Base-by-base conservation (phyloP, 30 jellyfish, hydroid and myxozoan genomes). In the Pelagia noctiluca region DNA sequence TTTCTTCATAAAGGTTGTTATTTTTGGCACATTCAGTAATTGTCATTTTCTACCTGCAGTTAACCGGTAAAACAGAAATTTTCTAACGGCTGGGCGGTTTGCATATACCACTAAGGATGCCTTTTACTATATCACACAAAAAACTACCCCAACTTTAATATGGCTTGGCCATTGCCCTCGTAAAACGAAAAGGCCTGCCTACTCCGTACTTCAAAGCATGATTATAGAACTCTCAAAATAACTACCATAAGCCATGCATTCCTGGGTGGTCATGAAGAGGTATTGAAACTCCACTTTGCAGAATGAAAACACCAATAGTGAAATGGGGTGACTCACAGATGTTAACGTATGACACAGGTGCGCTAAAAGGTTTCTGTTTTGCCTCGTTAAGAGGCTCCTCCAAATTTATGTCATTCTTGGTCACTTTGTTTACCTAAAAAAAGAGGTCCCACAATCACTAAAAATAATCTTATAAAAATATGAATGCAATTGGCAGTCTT, bases 221-320 rank as follows among this genome's bases (percentile, higher is more conserved):
- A 42, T 29, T 2, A 23, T 3, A 2, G 12, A 63, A 29, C 19
- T 0, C n/a, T 2, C 13, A 32, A 34, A 74, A 18, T 10, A 22
- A 91, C 50, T 75, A 92, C 98, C 98, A 92, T 2, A 92, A 42
- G 24, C 98, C 98, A 82, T 54, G 73, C 97, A 92, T 92, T 22
- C 97, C 92, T 22, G 98, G 98, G 61, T 92, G 98, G 66, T 92
- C 96, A 75, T 92, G 98, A 49, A 92, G 71, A 32, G 98, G 98
- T 4, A 92, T 81, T 4, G 98, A 76, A 26, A 60, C 88, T 2
- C 96, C 95, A 38, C 83, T 67, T 63, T 54, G 82, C 84, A 92
- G 31, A 12, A 92, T 83, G 60, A 92, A 92, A 21, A 92, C 96
- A 1, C 98, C 98, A 75, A 92, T 61, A 0, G 97, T 81, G 50